These are phyloP conservation scores for Pangasius sanitwongsei DNA, from an alignment of 2,797 vertebrate species.

Conservation along the genomic window DNA sequence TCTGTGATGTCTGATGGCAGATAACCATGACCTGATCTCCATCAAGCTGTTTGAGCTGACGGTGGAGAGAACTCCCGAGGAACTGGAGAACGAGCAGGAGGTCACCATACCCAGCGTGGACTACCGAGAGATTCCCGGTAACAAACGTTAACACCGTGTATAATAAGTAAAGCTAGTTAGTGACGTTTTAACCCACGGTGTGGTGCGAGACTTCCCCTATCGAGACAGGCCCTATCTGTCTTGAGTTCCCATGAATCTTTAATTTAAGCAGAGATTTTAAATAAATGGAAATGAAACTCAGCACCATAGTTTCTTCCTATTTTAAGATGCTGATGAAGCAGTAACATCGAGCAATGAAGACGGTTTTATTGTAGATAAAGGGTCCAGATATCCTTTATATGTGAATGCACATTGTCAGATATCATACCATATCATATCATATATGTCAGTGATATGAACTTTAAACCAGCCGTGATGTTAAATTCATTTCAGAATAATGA, in stretches of 20 bases:
- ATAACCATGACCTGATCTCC: constrained; percentile 94
- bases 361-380: not conserved
- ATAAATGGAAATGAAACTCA: constrained; percentile 9
- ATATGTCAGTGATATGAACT: not conserved
- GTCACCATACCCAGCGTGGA: constrained; percentile 85
- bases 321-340: not conserved
- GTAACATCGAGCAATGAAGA: not conserved
- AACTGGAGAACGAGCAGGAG: constrained; percentile 78
- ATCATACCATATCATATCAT: not conserved
- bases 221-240: not conserved
- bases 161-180: not conserved
- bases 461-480: not conserved
- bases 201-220: not conserved
- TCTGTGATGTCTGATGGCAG: constrained; percentile 63
- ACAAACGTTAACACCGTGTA: not conserved
- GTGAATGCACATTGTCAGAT: not conserved
- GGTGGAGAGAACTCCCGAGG: constrained; percentile 75
- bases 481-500: no score
- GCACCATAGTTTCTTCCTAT: not conserved
- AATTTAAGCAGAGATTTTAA: not conserved
- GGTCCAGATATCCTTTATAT: not conserved
- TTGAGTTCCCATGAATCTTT: not conserved
- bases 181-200: not conserved
- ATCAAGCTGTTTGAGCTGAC: constrained; percentile 91
- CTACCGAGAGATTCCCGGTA: constrained; percentile 81